Percentiles rank a stretch among this genome's conserved stretches.
Conservation (phyloP, 1,140 invertebrate species). For the Nephila pilipes region DNA sequence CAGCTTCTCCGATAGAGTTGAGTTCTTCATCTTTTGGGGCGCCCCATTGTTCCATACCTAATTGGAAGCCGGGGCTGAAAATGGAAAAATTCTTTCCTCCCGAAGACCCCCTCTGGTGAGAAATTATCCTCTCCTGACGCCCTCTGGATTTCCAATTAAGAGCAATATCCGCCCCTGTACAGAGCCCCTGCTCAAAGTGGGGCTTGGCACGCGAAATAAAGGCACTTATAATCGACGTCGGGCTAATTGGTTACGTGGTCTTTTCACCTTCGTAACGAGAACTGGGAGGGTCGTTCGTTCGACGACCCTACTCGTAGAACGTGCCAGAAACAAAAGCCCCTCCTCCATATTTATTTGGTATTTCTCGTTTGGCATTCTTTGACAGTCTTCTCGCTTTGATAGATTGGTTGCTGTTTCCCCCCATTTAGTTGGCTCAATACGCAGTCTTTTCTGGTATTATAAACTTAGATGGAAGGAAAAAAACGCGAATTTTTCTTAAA, state of each 20-base stretch:
- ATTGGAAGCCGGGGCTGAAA: neutral
- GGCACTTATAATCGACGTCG: slow-evolving; percentile 12
- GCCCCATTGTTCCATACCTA: slow-evolving; percentile 28
- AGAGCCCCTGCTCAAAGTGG: neutral
- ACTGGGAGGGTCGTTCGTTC: neutral
- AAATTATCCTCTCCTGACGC: slow-evolving; percentile 41
- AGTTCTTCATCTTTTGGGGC: neutral
- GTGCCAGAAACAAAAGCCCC: neutral
- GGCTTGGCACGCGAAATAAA: slow-evolving; percentile 29
- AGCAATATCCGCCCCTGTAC: slow-evolving; percentile 39
- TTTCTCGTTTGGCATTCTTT: neutral
- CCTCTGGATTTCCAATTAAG: slow-evolving; percentile 57
- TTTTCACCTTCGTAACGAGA: neutral
- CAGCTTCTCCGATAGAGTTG: neutral
- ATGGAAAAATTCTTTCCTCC: neutral
- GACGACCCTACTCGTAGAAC: neutral
- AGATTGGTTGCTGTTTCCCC: neutral
- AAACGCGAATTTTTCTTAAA: no score
- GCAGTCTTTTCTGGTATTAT: no score
- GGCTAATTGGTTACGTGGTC: slow-evolving; percentile 13
- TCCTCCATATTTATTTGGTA: neutral
- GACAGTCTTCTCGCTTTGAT: neutral
- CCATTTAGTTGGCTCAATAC: no score
- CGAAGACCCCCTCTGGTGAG: slow-evolving; percentile 21
- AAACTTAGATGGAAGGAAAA: no score